Conservation (phyloP, 2,888 invertebrate species). For the Tipula confusa region DNA sequence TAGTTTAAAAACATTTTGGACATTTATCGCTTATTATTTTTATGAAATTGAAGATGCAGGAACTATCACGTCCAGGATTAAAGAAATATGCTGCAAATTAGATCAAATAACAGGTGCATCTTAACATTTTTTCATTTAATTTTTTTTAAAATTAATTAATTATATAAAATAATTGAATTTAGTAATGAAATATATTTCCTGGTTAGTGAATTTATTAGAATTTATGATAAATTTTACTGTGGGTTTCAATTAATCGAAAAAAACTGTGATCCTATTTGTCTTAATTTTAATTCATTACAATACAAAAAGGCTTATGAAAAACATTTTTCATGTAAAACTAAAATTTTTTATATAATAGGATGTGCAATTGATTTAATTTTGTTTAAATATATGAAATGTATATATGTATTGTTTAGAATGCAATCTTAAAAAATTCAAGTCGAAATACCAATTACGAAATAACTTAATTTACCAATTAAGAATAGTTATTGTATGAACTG, state of each 20-base stretch:
- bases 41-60: background rate
- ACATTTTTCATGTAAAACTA: background rate
- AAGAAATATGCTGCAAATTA: background rate
- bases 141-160: background rate
- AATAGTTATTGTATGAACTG: background rate
- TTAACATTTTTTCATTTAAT: background rate
- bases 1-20: background rate
- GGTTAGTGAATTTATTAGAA: background rate
- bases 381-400: background rate
- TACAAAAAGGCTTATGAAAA: background rate
- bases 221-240: slow-evolving; percentile 12
- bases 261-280: background rate
- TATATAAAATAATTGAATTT: background rate
- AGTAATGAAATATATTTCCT: background rate
- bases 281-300: background rate
- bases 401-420: background rate
- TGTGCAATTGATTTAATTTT: background rate
- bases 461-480: background rate
- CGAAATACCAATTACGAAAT: background rate
- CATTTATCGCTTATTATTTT: background rate
- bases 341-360: background rate
- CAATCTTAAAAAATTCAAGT: background rate
- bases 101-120: background rate
- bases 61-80: background rate
- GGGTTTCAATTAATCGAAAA: slow-evolving; percentile 14